Evolutionary conservation across 2,113 vertebrate genomes (phyloP).

Genomic region (Zootoca vivipara): DNA sequence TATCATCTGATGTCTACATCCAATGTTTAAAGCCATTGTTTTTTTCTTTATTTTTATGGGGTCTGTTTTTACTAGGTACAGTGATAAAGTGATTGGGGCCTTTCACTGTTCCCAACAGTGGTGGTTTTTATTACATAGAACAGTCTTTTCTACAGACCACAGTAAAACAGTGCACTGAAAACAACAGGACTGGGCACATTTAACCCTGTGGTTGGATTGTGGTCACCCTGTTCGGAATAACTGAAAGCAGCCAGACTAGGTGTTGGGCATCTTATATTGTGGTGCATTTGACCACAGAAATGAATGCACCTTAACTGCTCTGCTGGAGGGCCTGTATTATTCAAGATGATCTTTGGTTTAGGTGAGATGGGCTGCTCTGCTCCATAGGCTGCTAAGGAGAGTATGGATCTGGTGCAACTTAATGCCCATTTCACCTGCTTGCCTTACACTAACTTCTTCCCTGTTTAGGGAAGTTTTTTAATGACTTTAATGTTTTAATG

Average conservation of each 20-base stretch:
- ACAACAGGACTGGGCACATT: background rate
- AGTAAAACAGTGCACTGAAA: background rate
- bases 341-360: background rate
- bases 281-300: background rate
- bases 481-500: too few relatives aligned
- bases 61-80: background rate
- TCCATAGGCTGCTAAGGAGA: too few relatives aligned
- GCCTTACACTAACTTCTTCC: too few relatives aligned
- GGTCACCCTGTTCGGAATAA: background rate
- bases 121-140: background rate
- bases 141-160: background rate
- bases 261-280: background rate
- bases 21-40: background rate
- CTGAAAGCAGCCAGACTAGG: background rate
- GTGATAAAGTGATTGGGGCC: background rate
- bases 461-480: too few relatives aligned
- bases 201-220: background rate
- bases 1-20: background rate
- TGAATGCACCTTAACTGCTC: background rate
- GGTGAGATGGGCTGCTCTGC: background rate
- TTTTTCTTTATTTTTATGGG: background rate
- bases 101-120: background rate
- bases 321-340: background rate
- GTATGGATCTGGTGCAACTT: too few relatives aligned
- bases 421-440: too few relatives aligned